A percentile compares a stretch with the other conserved stretches of the same genome.
Conservation (phyloP, 2,113 vertebrate genomes). For the Chiloscyllium plagiosum region DNA sequence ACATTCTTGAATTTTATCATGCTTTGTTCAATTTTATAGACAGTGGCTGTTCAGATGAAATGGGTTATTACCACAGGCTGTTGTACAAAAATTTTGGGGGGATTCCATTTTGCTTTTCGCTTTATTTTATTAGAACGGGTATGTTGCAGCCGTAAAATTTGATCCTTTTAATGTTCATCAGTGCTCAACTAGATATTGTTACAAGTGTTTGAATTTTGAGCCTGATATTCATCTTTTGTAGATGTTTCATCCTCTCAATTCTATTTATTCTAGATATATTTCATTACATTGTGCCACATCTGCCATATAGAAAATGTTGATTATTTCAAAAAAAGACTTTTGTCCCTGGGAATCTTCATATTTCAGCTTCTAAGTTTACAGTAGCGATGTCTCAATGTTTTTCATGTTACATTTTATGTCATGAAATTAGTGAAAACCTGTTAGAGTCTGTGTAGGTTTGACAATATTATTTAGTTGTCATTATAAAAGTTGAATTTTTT, state of each 20-base stretch:
- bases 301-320: neutral
- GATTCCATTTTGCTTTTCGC: neutral
- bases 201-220: neutral
- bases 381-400: neutral
- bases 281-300: neutral
- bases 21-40: neutral
- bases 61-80: neutral
- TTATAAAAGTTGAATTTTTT: constrained; percentile 24
- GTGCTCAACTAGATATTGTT: neutral
- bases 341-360: neutral
- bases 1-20: neutral
- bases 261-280: neutral
- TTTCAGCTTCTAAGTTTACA: neutral
- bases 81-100: neutral
- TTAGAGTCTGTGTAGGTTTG: neutral
- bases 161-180: neutral
- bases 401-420: neutral
- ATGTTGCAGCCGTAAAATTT: neutral
- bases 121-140: neutral
- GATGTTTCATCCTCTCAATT: neutral
- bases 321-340: neutral
- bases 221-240: neutral
- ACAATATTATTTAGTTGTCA: neutral
- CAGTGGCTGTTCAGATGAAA: neutral
- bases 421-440: neutral